Evolutionary conservation across 2,113 vertebrate genomes (phyloP), one percentile per base, ranked within the genome.

Genomic region (Oryzias javanicus): DNA sequence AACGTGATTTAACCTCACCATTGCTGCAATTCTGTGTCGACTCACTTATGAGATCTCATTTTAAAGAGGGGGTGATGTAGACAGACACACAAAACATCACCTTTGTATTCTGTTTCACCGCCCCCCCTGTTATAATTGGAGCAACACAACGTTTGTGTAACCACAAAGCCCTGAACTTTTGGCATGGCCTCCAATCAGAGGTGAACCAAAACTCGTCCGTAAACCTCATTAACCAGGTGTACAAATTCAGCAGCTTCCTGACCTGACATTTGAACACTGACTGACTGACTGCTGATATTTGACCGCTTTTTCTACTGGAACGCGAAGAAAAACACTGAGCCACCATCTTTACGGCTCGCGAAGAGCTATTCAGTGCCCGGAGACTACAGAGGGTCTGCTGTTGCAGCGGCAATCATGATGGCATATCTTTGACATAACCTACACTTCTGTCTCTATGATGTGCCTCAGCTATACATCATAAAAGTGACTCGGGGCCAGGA

Each of bases 401-500:
- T 65, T 63, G 67, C 69, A 67, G 50, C 50, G 51, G 44, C 79
- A 78, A 84, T 78, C 74, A 51, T 57, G 55, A 78, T 71, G 77
- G 71, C 77, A 70, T 71, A 78, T 68, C 85, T 79, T 82, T 79
- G 83, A 86, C 85, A 86, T 70, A 81, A 83, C 64, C 74, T 82
- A 86, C 83, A 85, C 85, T 81, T 87, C 71, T 81, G 86, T 86
- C 88, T 65, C 13, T 22, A 50, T 52, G 58, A 86, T 70, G 82
- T 82, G 81, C 68, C 56, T 72, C 17, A 25, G 64, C 62, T 19
- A 87, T 90, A 80, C 15, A 87, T 88, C 86, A 85, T 48, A 29
- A 68, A 85, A 80, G 83, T 70, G 68, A 77, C 79, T 65, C 73
- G 50, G 47, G 77, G 68, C 72, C 55, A 24, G 72, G 52, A 51